Conservation (phyloP, 2,888 invertebrate genomes). For the Patella ulyssiponensis region DNA sequence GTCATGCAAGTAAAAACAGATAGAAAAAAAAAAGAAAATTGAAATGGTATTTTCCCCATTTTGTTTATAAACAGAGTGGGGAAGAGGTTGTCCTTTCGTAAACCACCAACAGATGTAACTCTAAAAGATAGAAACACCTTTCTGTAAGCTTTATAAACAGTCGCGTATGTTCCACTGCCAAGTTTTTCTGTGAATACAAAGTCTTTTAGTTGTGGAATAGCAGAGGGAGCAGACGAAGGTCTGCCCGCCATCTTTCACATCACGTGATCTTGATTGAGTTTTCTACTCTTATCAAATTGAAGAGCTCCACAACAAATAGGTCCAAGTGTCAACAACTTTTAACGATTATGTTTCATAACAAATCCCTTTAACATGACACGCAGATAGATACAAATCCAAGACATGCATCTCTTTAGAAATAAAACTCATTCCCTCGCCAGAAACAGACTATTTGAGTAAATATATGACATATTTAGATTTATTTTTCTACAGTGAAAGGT, state of each 20-base stretch:
- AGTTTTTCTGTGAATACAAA: conserved; percentile 74
- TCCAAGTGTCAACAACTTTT: background rate
- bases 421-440: too few relatives aligned
- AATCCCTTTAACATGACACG: too few relatives aligned
- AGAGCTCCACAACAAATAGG: conserved; percentile 21
- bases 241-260: conserved; percentile 23
- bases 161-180: conserved; percentile 87
- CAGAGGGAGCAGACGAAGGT: conserved; percentile 35
- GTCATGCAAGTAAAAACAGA: too few relatives aligned
- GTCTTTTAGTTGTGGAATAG: conserved; percentile 54
- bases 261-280: background rate
- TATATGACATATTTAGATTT: conserved; percentile 14
- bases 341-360: too few relatives aligned
- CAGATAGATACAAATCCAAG: too few relatives aligned
- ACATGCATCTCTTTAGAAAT: too few relatives aligned
- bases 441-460: background rate
- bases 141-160: conserved; percentile 85
- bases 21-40: too few relatives aligned
- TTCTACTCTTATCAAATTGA: background rate
- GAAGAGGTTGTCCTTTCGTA: too few relatives aligned
- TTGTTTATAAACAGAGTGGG: too few relatives aligned
- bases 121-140: conserved; percentile 74
- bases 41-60: too few relatives aligned
- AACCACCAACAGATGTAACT: too few relatives aligned
- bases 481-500: background rate